A percentile compares a stretch with the other conserved stretches of the same genome.
These are phyloP conservation scores for Bergia sp. DNA, from an alignment of 92 coral and sea anemone species.

Conservation along the genomic window DNA sequence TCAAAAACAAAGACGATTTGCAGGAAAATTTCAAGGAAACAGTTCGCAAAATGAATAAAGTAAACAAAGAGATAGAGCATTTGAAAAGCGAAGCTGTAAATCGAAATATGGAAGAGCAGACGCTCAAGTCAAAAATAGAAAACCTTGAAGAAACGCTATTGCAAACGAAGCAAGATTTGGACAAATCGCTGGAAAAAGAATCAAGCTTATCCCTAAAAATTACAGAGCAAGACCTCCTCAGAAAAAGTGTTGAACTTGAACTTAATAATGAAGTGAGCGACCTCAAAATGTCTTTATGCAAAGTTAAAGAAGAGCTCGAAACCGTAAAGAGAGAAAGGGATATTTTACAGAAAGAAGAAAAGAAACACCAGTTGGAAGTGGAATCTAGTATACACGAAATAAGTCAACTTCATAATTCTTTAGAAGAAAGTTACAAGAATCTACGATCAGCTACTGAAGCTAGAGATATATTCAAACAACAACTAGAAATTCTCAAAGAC, in stretches of 20 bases:
- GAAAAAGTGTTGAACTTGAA: not conserved
- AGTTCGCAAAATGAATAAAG: slow-evolving; percentile 31
- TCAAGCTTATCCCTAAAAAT: slow-evolving; percentile 16
- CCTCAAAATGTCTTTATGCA: not conserved
- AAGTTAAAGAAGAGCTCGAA: slow-evolving; percentile 61
- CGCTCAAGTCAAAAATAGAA: slow-evolving; percentile 23
- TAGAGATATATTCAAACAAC: slow-evolving; percentile 30
- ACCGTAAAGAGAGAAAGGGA: slow-evolving; percentile 60
- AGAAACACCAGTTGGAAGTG: slow-evolving; percentile 35
- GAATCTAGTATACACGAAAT: slow-evolving; percentile 49
- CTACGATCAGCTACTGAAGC: slow-evolving; percentile 18
- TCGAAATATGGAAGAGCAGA: not conserved
- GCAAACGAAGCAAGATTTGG: slow-evolving; percentile 46
- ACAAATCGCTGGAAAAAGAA: slow-evolving; percentile 44
- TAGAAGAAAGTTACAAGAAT: slow-evolving; percentile 11
- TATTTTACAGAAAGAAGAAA: slow-evolving; percentile 51
- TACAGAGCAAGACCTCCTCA: not conserved
- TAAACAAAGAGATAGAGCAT: slow-evolving; percentile 47
- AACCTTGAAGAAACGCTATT: not conserved
- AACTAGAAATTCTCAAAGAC: slow-evolving; percentile 45
- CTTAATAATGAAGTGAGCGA: not conserved
- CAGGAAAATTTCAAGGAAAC: slow-evolving; percentile 62
- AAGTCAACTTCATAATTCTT: not conserved
- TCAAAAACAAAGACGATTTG: slow-evolving; percentile 50
- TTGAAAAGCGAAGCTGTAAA: slow-evolving; percentile 44